These are phyloP conservation scores for Drosophila virilis DNA, from an alignment of 1,140 invertebrate species.

Conservation along the genomic window DNA sequence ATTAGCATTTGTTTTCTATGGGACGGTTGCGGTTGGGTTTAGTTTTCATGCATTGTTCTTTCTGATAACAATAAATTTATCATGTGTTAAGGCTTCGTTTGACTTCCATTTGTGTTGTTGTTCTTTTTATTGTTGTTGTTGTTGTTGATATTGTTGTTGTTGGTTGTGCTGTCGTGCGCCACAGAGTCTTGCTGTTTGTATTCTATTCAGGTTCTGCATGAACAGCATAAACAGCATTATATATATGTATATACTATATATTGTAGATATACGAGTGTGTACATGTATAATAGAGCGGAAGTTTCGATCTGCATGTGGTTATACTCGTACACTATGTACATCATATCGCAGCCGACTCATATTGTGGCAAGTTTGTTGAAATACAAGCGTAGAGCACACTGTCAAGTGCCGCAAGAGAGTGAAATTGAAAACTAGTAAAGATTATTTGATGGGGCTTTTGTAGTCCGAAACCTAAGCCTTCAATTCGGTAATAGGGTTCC, in stretches of 20 bases:
- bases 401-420: not conserved
- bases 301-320: conserved; percentile 15
- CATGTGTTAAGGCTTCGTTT: conserved; percentile 21
- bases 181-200: conserved; percentile 1
- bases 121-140: conserved; percentile 1
- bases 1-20: conserved; percentile 8
- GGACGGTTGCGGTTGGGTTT: not conserved
- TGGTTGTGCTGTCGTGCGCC: conserved; percentile 4
- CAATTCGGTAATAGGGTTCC: not conserved
- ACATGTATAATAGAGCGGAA: conserved; percentile 23
- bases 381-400: not conserved
- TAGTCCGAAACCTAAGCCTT: not conserved
- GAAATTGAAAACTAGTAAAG: not conserved
- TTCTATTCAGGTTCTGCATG: conserved; percentile 33
- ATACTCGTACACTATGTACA: not conserved
- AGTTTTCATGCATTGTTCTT: conserved; percentile 14
- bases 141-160: not conserved
- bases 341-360: conserved; percentile 6
- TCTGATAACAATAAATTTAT: conserved; percentile 44
- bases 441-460: not conserved
- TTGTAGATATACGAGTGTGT: conserved; percentile 1
- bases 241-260: conserved; percentile 2
- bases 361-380: not conserved
- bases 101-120: conserved; percentile 8
- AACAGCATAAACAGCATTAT: conserved; percentile 37